phyloP scores from a whole-genome alignment of 2,113 vertebrate species.

The Ameiurus melas region DNA sequence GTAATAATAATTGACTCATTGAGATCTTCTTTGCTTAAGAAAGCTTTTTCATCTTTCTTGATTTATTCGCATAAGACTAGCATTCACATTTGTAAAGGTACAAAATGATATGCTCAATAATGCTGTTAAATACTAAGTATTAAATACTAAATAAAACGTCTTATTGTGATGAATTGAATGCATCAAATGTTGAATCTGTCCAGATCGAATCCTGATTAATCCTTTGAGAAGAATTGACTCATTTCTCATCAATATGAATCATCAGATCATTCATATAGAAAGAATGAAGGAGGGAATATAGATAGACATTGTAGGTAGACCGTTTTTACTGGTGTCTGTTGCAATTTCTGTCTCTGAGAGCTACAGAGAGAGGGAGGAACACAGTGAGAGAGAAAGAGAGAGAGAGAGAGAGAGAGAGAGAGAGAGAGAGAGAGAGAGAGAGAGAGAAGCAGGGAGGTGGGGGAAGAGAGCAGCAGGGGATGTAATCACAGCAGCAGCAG shows the following conservation, averaged over 20 bases:
- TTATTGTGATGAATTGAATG: neutral
- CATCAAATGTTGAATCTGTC: neutral
- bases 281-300: constrained; percentile 42
- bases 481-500: constrained; percentile 50
- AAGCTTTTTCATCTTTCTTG: neutral
- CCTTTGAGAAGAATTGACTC: neutral
- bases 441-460: constrained; percentile 42
- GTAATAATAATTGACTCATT: neutral
- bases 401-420: constrained; percentile 34
- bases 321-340: constrained; percentile 15
- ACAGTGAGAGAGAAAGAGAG: neutral
- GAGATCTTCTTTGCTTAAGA: neutral
- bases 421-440: constrained; percentile 32
- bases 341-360: constrained; percentile 11
- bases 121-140: neutral
- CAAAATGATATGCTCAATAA: neutral
- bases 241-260: constrained; percentile 35
- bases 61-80: neutral
- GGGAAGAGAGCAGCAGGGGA: constrained; percentile 44
- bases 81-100: neutral
- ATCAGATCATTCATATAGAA: constrained; percentile 51
- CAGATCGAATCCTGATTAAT: neutral
- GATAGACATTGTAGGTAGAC: constrained; percentile 20
- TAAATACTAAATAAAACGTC: neutral
- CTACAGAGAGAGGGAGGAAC: constrained; percentile 13